Percentiles rank a stretch among this genome's conserved stretches.
Evolutionary conservation across 2,888 invertebrate genomes (phyloP).

Genomic region (Lasioglossum leucozonium): DNA sequence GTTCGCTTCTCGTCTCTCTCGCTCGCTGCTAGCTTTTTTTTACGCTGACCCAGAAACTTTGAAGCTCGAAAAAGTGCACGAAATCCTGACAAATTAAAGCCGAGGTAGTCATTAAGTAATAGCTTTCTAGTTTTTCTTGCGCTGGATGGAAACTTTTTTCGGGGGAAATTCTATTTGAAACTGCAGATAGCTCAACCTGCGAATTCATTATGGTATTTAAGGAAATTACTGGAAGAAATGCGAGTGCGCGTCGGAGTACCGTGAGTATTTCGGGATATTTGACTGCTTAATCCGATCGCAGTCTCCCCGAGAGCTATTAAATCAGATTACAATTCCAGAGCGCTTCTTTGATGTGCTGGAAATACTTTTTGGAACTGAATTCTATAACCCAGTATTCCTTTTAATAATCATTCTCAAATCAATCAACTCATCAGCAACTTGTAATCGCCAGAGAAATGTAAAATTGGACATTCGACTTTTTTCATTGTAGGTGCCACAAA

Average conservation of each 20-base stretch:
- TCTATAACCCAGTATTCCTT: neutral
- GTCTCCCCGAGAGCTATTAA: neutral
- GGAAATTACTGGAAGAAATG: slow-evolving; percentile 40
- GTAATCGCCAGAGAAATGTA: too few relatives aligned
- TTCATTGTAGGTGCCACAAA: too few relatives aligned
- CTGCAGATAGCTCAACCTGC: neutral
- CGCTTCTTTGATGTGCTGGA: neutral
- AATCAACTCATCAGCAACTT: too few relatives aligned
- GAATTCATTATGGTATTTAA: slow-evolving; percentile 36
- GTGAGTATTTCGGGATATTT: neutral
- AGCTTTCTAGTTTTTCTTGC: slow-evolving; percentile 31
- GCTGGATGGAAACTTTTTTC: slow-evolving; percentile 16
- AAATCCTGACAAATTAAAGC: slow-evolving; percentile 56
- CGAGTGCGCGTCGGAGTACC: neutral
- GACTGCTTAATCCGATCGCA: neutral
- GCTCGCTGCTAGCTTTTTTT: slow-evolving; percentile 18
- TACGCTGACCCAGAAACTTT: slow-evolving; percentile 54
- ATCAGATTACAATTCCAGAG: neutral
- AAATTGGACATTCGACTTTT: too few relatives aligned
- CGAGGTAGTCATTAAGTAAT: slow-evolving; percentile 51
- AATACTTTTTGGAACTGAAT: neutral
- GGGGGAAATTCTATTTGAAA: slow-evolving; percentile 22
- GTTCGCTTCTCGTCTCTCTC: neutral
- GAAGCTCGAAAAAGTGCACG: slow-evolving; percentile 36
- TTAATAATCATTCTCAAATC: neutral